phyloP scores from a whole-genome alignment of 2,888 invertebrate genomes.

The Epinotia demarniana region DNA sequence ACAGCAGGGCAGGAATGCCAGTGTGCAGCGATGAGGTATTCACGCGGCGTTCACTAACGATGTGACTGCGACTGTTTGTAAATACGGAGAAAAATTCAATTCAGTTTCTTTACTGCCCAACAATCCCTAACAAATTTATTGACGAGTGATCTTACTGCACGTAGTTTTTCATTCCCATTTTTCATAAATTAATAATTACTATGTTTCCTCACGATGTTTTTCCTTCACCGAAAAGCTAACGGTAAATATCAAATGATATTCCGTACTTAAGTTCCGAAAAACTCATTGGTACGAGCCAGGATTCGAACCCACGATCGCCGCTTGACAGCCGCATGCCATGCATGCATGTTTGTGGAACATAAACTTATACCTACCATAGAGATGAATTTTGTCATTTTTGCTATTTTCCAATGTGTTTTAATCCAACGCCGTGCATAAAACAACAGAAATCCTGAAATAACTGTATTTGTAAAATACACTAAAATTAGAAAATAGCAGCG shows the following conservation, averaged over 20 bases:
- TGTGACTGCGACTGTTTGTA: conserved; percentile 77
- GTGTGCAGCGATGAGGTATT: conserved; percentile 46
- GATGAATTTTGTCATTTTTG: not conserved
- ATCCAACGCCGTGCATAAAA: not conserved
- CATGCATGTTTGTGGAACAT: too few species aligned
- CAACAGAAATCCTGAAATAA: not conserved
- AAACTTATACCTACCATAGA: not conserved
- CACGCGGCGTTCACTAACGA: conserved; percentile 62
- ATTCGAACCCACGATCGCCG: too few species aligned
- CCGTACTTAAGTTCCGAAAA: too few species aligned
- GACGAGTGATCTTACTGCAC: not conserved
- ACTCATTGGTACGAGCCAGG: too few species aligned
- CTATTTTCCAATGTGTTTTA: not conserved
- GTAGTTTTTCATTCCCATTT: not conserved
- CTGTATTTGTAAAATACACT: too few species aligned
- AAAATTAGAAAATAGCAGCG: too few species aligned
- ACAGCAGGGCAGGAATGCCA: not conserved
- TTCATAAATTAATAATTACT: not conserved
- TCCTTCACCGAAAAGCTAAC: too few species aligned
- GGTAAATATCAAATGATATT: too few species aligned
- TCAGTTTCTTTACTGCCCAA: not conserved
- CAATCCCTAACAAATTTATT: not conserved
- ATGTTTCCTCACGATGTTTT: too few species aligned
- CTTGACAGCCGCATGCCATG: too few species aligned
- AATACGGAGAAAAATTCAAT: conserved; percentile 57